Conservation (phyloP, 2,797 vertebrate species). For the Erithacus rubecula region DNA sequence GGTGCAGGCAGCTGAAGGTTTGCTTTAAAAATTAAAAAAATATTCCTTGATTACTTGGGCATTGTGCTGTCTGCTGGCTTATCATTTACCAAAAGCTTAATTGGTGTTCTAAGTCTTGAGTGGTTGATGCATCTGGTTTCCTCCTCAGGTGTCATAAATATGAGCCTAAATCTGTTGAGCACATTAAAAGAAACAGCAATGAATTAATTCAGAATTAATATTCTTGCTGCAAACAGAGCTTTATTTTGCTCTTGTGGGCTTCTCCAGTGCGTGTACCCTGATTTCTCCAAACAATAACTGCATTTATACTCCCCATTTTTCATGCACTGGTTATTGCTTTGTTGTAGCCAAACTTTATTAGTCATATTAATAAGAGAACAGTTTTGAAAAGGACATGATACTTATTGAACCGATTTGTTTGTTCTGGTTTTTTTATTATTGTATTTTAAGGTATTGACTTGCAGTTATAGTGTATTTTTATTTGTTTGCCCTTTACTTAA, state of each 20-base stretch:
- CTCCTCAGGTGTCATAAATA: not conserved
- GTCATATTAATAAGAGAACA: not conserved
- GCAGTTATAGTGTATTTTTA: not conserved
- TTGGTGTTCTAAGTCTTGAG: not conserved
- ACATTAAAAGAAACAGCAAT: not conserved
- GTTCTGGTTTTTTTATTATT: not conserved
- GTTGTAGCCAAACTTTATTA: constrained; percentile 12
- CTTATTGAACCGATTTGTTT: not conserved
- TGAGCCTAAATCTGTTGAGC: not conserved
- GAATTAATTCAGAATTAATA: not conserved
- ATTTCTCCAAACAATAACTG: not conserved
- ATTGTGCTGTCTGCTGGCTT: not conserved
- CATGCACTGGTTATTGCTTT: not conserved
- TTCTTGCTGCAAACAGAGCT: not conserved
- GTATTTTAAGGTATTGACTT: not conserved
- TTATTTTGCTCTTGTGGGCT: not conserved
- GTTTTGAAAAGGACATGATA: not conserved
- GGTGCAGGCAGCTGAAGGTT: not conserved
- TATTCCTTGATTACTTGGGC: not conserved
- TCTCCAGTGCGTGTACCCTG: not conserved
- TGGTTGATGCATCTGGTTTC: not conserved
- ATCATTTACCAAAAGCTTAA: not conserved
- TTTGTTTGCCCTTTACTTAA: not conserved
- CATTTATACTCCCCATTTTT: not conserved
- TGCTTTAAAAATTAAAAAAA: not conserved